Conservation (phyloP, 2,888 invertebrate genomes). For the Hypomecis atomaria region DNA sequence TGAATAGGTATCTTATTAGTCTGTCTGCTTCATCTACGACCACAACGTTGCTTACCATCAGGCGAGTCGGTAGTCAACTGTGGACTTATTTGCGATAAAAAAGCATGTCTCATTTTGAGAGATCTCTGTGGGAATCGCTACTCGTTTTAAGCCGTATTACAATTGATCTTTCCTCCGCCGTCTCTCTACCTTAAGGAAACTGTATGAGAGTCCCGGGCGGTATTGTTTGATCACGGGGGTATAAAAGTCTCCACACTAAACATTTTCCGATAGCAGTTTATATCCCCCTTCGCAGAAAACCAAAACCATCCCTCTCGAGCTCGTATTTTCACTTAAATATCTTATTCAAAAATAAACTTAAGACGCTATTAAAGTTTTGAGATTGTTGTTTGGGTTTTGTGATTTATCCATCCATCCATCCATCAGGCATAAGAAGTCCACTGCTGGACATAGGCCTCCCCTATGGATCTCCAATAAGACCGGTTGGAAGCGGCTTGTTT, state of each 20-base stretch:
- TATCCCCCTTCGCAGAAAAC: background rate
- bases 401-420: too few species aligned
- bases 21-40: too few species aligned
- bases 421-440: too few species aligned
- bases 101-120: too few species aligned
- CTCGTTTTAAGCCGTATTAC: slow-evolving; percentile 7
- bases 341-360: slow-evolving; percentile 53
- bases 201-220: slow-evolving; percentile 3
- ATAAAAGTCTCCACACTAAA: slow-evolving; percentile 24
- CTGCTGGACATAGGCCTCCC: slow-evolving; percentile 10
- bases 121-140: background rate
- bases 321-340: slow-evolving; percentile 42
- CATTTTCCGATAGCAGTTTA: slow-evolving; percentile 22
- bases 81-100: too few species aligned
- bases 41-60: too few species aligned
- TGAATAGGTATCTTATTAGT: too few species aligned
- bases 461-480: too few species aligned
- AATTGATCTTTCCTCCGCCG: slow-evolving; percentile 2
- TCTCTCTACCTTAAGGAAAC: slow-evolving; percentile 16
- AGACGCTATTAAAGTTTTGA: slow-evolving; percentile 52
- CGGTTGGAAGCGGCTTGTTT: too few species aligned
- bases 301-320: slow-evolving; percentile 19
- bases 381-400: slow-evolving; percentile 43
- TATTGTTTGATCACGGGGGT: slow-evolving; percentile 22
- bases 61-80: too few species aligned